Percentiles rank a stretch among this genome's conserved stretches.
Conservation (phyloP, 2,797 vertebrate genomes). For the Sorex maritimensis region DNA sequence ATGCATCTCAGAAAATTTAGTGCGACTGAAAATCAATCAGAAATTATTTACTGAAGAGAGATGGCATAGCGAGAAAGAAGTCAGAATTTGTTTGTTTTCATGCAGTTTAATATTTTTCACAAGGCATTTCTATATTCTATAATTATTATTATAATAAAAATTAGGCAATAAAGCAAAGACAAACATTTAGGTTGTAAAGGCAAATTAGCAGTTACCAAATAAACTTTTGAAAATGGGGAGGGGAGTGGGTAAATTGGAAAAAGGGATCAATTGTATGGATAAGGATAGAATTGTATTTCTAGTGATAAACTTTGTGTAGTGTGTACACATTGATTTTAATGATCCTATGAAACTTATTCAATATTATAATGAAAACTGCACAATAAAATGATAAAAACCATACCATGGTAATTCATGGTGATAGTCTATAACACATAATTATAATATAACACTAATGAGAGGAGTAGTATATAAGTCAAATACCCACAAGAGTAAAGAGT, state of each 20-base stretch:
- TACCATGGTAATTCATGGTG: not conserved
- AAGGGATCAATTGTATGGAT: not conserved
- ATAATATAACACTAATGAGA: not conserved
- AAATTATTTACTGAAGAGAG: conserved; percentile 53
- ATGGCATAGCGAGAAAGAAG: not conserved
- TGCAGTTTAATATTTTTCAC: conserved; percentile 18
- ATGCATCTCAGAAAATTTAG: not conserved
- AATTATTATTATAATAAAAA: not conserved
- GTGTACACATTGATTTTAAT: not conserved
- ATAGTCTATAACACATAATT: not conserved
- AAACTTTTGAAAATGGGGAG: not conserved
- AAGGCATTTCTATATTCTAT: not conserved
- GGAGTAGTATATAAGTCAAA: not conserved
- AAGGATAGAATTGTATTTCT: too few species aligned
- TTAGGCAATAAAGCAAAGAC: not conserved
- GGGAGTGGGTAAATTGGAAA: not conserved
- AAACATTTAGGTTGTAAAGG: not conserved
- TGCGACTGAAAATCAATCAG: not conserved
- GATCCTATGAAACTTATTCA: not conserved
- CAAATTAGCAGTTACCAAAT: not conserved
- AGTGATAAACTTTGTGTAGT: not conserved
- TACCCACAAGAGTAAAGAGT: not conserved
- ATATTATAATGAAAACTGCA: not conserved
- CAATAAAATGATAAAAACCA: not conserved
- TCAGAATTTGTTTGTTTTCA: not conserved